Evolutionary conservation across 2,888 invertebrate genomes (phyloP), one percentile per base, ranked within the genome.

Genomic region (Coleophora deauratella): DNA sequence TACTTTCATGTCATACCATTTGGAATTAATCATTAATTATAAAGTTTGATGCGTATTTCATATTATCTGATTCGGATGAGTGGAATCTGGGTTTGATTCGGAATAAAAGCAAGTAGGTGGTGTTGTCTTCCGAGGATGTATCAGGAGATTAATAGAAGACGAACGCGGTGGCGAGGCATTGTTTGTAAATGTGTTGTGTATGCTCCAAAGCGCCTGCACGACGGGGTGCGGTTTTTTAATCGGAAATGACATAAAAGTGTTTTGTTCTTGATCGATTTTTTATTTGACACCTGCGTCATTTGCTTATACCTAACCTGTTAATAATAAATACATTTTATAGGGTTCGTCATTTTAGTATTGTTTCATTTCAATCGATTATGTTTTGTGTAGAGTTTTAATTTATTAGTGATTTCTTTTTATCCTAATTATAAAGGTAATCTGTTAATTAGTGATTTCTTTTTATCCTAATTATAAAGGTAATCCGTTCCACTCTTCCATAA

Each of bases 1-100:
- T 76, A 77, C 76, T 80, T 79, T 80, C 84, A 79, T 81, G 84
- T 81, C 84, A 72, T 69, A 66, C 66, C 47, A 56, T 68, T 76
- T 68, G 74, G 66, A 72, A 79, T 72, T 71, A 72, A 76, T 77
- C 81, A 84, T 84, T 80, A 80, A 81, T 82, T 80, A 78, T 66
- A 50, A 52, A 68, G 71, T 69, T 65, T 60, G 62, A 69, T 69
- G 59, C 59, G 62, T 67, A 73, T 73, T 71, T 62, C 57, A 64
- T 70, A 73, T 72, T 81, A 80, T 81, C 80, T 75, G 81, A 81
- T 81, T 67, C 61, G 66, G 65, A 60, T 68, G 66, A 64, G 71
- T 71, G 9, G 3, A 21, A 21, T 21, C 21, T 21, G 21, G 21
- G 3, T 21, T 21, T 21, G 62, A 72, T 76, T 64, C 52, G 27